Base-by-base conservation (phyloP, 2,888 invertebrate genomes). In the Mythimna loreyi region DNA sequence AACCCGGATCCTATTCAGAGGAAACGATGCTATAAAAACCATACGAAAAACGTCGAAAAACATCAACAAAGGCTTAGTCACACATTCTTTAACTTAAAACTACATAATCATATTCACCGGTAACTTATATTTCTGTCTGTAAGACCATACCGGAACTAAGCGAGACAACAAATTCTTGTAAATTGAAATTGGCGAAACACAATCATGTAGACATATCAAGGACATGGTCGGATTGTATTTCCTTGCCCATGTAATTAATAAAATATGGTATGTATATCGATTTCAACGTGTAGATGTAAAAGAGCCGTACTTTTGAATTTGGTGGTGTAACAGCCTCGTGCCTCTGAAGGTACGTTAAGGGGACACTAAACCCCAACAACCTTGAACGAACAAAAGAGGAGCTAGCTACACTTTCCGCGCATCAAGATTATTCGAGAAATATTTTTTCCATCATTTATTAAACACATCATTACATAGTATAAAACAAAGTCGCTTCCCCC, bases 201-300 rank as follows among this genome's bases (percentile, higher is more conserved):
- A 80, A 78, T 78, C 70, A 40, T 67, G 66, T 67, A 28, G 84
- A 80, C 80, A 67, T 80, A 78, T 78, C 86, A 87, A 87, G 87
- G 87, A 83, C 85, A 60, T 61, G 21, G 66, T 72, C 45, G 56
- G 57, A 67, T 60, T 49, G 33, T 61, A 79, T 83, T 87, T 86
- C 87, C 86, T 85, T 63, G 47, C 62, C 52, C 55, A 52, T 43
- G 36, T 58, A 49, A 50, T 68, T 21, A 30, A 52, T 36, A 43
- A 23, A 40, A 49, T 63, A 60, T 67, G 49, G 21, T n/a, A 19
- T 57, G 11, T 33, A 30, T 19, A 45, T n/a, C 5, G 19, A 52
- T 52, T 11, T 23, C 33, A 50, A 33, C 9, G 36, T 74, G 59
- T 62, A 6, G n/a, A 21, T 19, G 13, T 45, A n/a, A 13, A 33